These are phyloP conservation scores for Enteromius treurensis DNA, from an alignment of 2,797 vertebrate genomes.

Conservation along the genomic window DNA sequence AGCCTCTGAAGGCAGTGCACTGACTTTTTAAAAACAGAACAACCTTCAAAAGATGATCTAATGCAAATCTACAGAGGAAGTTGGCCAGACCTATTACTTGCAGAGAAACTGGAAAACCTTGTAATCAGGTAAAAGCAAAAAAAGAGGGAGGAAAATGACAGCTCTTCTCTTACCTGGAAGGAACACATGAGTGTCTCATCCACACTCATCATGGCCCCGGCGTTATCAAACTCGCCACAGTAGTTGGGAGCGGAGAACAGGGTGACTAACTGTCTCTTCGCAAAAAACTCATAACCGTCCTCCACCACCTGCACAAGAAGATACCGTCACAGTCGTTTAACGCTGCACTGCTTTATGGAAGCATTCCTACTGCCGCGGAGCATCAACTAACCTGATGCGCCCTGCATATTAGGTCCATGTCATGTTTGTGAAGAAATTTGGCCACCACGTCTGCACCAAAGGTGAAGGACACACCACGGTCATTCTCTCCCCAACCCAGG, in stretches of 20 bases:
- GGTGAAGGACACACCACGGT: conserved; percentile 84
- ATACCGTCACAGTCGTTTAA: conserved; percentile 2
- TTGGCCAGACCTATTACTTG: conserved; percentile 16
- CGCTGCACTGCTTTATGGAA: background rate
- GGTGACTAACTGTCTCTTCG: conserved; percentile 83
- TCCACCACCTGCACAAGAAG: conserved; percentile 77
- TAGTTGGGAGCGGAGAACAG: conserved; percentile 84
- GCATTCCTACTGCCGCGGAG: background rate
- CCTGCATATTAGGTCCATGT: conserved; percentile 88
- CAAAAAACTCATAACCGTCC: conserved; percentile 85
- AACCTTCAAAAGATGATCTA: background rate
- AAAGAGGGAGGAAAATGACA: background rate
- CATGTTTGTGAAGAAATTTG: conserved; percentile 86
- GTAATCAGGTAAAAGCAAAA: background rate
- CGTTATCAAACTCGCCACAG: conserved; percentile 86
- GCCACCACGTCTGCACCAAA: conserved; percentile 85
- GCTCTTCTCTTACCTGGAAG: conserved; percentile 75
- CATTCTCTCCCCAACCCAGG: conserved; percentile 84
- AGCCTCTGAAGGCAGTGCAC: background rate
- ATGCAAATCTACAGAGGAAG: conserved; percentile 27
- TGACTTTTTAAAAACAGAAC: background rate
- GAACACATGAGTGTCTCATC: conserved; percentile 86
- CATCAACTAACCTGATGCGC: conserved; percentile 79
- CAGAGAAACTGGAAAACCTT: background rate
- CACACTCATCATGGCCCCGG: conserved; percentile 86